Evolutionary conservation across 2,113 vertebrate species (phyloP).

Genomic region (Heptranchias perlo): DNA sequence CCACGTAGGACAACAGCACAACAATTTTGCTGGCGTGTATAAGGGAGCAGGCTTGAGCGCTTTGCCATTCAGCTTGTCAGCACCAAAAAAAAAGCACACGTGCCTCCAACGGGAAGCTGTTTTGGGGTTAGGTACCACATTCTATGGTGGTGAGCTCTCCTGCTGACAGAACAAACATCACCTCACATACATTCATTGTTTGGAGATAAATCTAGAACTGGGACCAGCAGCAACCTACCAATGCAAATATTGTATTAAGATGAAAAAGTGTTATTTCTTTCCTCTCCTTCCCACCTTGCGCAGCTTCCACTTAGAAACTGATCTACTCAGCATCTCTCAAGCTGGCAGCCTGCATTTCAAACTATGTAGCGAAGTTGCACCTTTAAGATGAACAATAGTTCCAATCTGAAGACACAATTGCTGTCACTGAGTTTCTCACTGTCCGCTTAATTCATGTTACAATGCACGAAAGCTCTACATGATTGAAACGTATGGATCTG

Average conservation of each 20-base stretch:
- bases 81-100: not conserved
- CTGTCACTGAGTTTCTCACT: not conserved
- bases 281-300: not conserved
- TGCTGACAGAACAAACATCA: not conserved
- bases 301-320: not conserved
- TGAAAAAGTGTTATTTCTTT: not conserved
- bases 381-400: too few relatives aligned
- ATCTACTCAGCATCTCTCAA: too few relatives aligned
- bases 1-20: not conserved
- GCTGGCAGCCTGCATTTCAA: too few relatives aligned
- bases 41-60: not conserved
- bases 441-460: not conserved
- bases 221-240: not conserved
- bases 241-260: not conserved
- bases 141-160: not conserved
- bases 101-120: not conserved
- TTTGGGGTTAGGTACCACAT: not conserved
- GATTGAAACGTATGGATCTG: not conserved
- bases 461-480: not conserved
- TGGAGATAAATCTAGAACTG: not conserved
- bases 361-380: too few relatives aligned
- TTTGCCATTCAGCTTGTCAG: not conserved
- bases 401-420: too few relatives aligned
- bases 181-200: too few relatives aligned
- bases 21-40: not conserved